A percentile compares a stretch with the other conserved stretches of the same genome.
Evolutionary conservation across 2,113 vertebrate species (phyloP).

Genomic region (Phylloscopus trochiloides): DNA sequence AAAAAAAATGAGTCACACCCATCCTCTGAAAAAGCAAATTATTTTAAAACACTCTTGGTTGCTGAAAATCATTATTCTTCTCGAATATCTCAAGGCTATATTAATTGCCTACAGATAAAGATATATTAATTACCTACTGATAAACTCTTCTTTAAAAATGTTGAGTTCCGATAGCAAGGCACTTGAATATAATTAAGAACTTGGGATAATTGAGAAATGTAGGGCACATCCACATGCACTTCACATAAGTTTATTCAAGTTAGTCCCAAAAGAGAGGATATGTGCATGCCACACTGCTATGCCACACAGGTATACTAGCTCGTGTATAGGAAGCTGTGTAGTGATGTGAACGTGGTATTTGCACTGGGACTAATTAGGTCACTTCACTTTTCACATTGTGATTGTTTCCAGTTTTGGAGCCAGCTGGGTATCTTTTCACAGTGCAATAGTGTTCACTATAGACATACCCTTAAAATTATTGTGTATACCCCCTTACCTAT

Average conservation of each 20-base stretch:
- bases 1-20: neutral
- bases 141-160: conserved; percentile 50
- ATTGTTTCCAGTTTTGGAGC: neutral
- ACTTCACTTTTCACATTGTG: neutral
- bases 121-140: conserved; percentile 58
- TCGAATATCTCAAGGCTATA: neutral
- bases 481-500: neutral
- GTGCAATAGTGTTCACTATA: neutral
- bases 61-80: conserved; percentile 31
- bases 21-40: neutral
- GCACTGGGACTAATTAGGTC: conserved; percentile 61
- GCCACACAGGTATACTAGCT: neutral
- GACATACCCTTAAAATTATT: neutral
- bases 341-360: neutral
- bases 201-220: conserved; percentile 47
- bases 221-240: conserved; percentile 38
- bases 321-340: neutral
- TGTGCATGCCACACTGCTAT: neutral
- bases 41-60: conserved; percentile 2
- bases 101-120: conserved; percentile 54
- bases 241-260: conserved; percentile 24
- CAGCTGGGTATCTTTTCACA: neutral
- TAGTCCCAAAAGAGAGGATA: conserved; percentile 22
- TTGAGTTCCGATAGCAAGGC: conserved; percentile 42
- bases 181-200: conserved; percentile 60